phyloP scores from a whole-genome alignment of 2,888 invertebrate species.

The Tipula vernalis region DNA sequence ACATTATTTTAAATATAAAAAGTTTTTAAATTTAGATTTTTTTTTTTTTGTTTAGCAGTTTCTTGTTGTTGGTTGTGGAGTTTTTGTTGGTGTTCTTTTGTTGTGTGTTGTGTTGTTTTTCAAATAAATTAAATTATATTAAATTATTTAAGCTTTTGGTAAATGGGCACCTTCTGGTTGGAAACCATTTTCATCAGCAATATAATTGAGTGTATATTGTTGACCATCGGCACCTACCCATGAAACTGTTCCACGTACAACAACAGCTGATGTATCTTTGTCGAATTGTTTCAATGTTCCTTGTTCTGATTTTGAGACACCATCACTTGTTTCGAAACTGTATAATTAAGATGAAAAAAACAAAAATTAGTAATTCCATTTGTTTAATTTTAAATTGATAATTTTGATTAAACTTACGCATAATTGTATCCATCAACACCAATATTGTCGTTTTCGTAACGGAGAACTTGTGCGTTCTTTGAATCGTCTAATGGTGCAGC shows the following conservation, averaged over 20 bases:
- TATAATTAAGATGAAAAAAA: constrained; percentile 14
- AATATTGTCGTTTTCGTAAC: constrained; percentile 46
- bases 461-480: constrained; percentile 45
- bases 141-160: constrained; percentile 26
- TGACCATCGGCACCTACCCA: constrained; percentile 44
- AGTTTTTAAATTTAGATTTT: not conserved
- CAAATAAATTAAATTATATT: not conserved
- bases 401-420: constrained; percentile 30
- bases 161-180: constrained; percentile 40
- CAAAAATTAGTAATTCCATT: not conserved
- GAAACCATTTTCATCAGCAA: constrained; percentile 34
- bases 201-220: constrained; percentile 41
- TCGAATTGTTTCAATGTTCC: constrained; percentile 41
- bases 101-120: not conserved
- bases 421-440: constrained; percentile 42
- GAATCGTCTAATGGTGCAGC: constrained; percentile 25
- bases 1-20: not conserved
- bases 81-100: not conserved
- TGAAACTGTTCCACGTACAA: constrained; percentile 39
- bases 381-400: not conserved
- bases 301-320: constrained; percentile 38
- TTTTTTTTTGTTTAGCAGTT: not conserved
- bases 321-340: constrained; percentile 43
- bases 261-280: constrained; percentile 39
- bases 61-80: not conserved